Conservation (phyloP, 2,888 invertebrate species). For the Axea sp. region DNA sequence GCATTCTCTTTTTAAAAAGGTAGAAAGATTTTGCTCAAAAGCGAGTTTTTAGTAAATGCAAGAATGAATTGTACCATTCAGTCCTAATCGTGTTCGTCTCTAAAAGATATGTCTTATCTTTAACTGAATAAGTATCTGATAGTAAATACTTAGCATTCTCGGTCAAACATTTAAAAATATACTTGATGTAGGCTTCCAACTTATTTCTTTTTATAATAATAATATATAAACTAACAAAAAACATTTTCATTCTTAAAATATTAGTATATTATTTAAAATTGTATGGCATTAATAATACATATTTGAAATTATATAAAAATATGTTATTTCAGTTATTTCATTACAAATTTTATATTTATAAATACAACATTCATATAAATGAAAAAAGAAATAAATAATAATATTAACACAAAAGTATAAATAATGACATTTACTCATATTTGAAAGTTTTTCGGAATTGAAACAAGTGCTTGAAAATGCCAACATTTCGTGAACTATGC, state of each 20-base stretch:
- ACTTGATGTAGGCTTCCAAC: constrained; percentile 4
- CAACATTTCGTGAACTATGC: too few species aligned
- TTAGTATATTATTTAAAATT: too few species aligned
- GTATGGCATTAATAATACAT: too few species aligned
- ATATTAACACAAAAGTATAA: too few species aligned
- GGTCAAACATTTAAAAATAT: constrained; percentile 23
- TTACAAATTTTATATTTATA: too few species aligned
- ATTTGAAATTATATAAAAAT: too few species aligned
- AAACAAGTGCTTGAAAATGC: too few species aligned
- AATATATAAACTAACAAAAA: not conserved
- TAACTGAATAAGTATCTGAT: constrained; percentile 40
- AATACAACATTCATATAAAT: too few species aligned
- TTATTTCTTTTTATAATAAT: constrained; percentile 19
- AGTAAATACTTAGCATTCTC: constrained; percentile 31
- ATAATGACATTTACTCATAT: too few species aligned
- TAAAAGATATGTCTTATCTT: constrained; percentile 47
- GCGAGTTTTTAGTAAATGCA: constrained; percentile 15
- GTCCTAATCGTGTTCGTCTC: constrained; percentile 23
- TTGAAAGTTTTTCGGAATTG: too few species aligned
- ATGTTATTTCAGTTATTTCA: too few species aligned
- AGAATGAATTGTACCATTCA: constrained; percentile 39
- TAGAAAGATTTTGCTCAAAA: constrained; percentile 3
- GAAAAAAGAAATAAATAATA: too few species aligned
- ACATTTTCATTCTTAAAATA: constrained; percentile 7
- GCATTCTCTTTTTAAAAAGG: constrained; percentile 20